Base-by-base conservation (phyloP, 2,888 invertebrate genomes). In the Geotrupes spiniger region DNA sequence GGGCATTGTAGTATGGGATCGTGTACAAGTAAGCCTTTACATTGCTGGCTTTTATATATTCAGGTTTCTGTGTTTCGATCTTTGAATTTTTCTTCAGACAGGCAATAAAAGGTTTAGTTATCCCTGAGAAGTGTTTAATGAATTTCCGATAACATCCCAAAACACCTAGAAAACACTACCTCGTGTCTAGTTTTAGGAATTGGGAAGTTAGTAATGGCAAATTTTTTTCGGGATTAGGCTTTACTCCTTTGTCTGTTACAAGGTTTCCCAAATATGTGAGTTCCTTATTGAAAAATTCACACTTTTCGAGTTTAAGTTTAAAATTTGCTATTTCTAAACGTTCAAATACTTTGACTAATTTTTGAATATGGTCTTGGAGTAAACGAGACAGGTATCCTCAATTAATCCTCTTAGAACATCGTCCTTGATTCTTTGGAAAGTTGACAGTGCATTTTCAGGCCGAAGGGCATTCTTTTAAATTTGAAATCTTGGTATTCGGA, bases 401-500 rank as follows among this genome's bases (percentile, higher is more conserved):
- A 54, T 52, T 5, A 63, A 31, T 0, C 50, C 59, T 12, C 48
- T 10, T 4, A 64, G 42, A 4, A 63, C 51, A 36, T 43, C 29
- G 27, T 59, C 53, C 60, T 60, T 63, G 0, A 58, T 26, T 4
- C 58, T 14, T 44, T 61, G 60, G 44, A 63, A 62, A 0, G 59
- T 63, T 3, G 50, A 41, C 1, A 59, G 61, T 2, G 60, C 56
- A 33, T 42, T 17, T 31, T 31, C 8, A 42, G 17, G 2, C 42
- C 16, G 21, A 42, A 42, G 28, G 42, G 17, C 33, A 42, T 42
- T 10, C 33, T 8, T n/a, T 42, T 29, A 33, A 42, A 31, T 42
- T 29, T 17, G 11, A 42, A 31, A 15, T 31, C 15, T 15, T 33
- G 10, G 2, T 42, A 17, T 58, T 63, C 66, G 16, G 54, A 54